These are phyloP conservation scores for Semotilus atromaculatus DNA, from an alignment of 2,797 vertebrate species.

Conservation along the genomic window DNA sequence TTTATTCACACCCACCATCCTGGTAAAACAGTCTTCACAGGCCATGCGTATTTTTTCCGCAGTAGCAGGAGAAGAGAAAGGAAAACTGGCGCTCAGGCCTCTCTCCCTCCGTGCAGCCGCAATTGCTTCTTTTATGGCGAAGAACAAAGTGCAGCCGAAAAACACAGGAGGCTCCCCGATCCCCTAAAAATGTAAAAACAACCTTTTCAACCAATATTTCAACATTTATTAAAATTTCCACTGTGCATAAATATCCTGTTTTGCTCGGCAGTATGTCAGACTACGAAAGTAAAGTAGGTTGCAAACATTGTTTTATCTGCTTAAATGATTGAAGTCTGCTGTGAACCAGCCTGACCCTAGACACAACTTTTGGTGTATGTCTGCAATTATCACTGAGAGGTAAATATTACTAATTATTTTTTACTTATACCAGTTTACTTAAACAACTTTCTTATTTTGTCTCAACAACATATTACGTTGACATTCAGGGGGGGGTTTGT, in stretches of 20 bases:
- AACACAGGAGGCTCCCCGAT: slow-evolving; percentile 81
- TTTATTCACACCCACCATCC: slow-evolving; percentile 68
- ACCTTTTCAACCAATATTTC: background rate
- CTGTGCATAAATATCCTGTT: background rate
- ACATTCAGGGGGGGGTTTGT: background rate
- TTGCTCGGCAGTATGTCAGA: background rate
- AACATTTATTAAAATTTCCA: background rate
- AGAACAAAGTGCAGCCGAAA: slow-evolving; percentile 81
- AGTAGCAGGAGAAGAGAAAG: slow-evolving; percentile 76
- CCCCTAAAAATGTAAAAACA: slow-evolving; percentile 66
- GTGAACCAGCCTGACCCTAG: background rate
- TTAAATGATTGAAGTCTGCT: background rate
- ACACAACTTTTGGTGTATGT: background rate
- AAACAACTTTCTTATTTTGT: background rate
- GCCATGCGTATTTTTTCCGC: slow-evolving; percentile 76
- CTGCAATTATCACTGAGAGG: background rate
- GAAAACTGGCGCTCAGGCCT: slow-evolving; percentile 64
- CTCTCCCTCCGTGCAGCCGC: slow-evolving; percentile 70
- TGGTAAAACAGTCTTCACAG: slow-evolving; percentile 78
- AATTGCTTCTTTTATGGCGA: slow-evolving; percentile 79
- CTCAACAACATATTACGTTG: background rate
- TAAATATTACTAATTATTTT: background rate
- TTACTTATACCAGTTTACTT: background rate
- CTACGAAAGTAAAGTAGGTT: background rate
- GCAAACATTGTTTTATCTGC: background rate